A percentile compares a stretch with the other conserved stretches of the same genome.
Evolutionary conservation across 2,113 vertebrate genomes (phyloP).

Genomic region (Sceloporus tristichus): DNA sequence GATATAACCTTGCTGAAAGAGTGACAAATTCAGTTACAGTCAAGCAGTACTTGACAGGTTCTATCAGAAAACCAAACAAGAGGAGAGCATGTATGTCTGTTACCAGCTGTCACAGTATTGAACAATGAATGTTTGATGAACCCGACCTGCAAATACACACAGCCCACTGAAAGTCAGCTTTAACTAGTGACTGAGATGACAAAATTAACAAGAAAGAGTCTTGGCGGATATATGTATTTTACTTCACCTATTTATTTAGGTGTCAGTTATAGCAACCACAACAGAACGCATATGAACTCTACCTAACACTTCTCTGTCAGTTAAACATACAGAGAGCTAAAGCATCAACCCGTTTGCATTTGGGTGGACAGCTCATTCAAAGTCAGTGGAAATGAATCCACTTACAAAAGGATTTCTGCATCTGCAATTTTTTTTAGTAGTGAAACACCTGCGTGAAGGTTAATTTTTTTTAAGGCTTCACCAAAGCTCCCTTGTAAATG

Average conservation of each 20-base stretch:
- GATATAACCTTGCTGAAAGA: slow-evolving; percentile 73
- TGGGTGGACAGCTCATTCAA: background rate
- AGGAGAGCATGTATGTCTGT: slow-evolving; percentile 58
- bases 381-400: background rate
- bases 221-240: slow-evolving; percentile 53
- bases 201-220: slow-evolving; percentile 75
- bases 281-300: slow-evolving; percentile 55
- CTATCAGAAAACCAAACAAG: slow-evolving; percentile 84
- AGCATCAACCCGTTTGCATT: background rate
- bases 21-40: slow-evolving; percentile 79
- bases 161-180: slow-evolving; percentile 69
- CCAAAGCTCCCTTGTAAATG: background rate
- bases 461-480: slow-evolving; percentile 38
- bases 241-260: slow-evolving; percentile 68
- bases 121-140: slow-evolving; percentile 84
- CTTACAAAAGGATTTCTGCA: slow-evolving; percentile 22
- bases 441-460: slow-evolving; percentile 29
- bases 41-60: slow-evolving; percentile 78
- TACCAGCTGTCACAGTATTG: slow-evolving; percentile 80
- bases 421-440: background rate
- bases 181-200: slow-evolving; percentile 73
- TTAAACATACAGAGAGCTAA: slow-evolving; percentile 30
- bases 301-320: slow-evolving; percentile 52
- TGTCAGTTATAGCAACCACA: slow-evolving; percentile 46
- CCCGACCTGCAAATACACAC: slow-evolving; percentile 79